Percentiles rank a stretch among this genome's conserved stretches.
These are phyloP conservation scores for Tethea ocularis DNA, from an alignment of 2,888 invertebrate species.

Conservation along the genomic window DNA sequence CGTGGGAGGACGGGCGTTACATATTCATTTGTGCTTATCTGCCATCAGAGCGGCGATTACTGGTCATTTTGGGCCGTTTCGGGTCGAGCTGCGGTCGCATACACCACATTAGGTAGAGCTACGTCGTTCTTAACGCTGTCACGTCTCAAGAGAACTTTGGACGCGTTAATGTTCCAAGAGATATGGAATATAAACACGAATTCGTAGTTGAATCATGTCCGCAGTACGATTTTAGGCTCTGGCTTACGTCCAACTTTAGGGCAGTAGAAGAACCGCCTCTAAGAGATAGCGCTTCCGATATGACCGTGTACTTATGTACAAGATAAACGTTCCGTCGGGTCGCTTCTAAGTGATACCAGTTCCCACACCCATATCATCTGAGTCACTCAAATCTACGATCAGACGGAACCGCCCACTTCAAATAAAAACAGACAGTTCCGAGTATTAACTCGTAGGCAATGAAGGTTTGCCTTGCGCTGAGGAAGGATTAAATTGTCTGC, in stretches of 20 bases:
- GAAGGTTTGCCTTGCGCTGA: conserved; percentile 43
- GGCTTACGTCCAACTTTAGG: conserved; percentile 70
- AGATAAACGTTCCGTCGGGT: conserved; percentile 58
- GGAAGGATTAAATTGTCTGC: conserved; percentile 54
- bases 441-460: conserved; percentile 49
- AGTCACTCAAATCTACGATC: conserved; percentile 69
- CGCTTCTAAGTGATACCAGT: conserved; percentile 58
- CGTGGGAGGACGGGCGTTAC: conserved; percentile 77
- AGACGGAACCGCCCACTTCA: conserved; percentile 66
- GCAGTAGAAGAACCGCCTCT: conserved; percentile 47
- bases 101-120: conserved; percentile 60
- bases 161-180: conserved; percentile 55
- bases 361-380: conserved; percentile 74
- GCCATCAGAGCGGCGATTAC: conserved; percentile 70
- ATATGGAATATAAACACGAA: conserved; percentile 55
- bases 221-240: conserved; percentile 68
- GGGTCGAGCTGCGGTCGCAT: conserved; percentile 54
- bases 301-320: conserved; percentile 55
- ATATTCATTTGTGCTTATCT: conserved; percentile 81
- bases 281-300: conserved; percentile 60
- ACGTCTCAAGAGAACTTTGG: conserved; percentile 52
- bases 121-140: conserved; percentile 48
- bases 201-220: conserved; percentile 63
- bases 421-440: conserved; percentile 62
- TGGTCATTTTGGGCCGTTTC: conserved; percentile 63